Conservation (phyloP, 2,113 vertebrate species). For the Australoheros scitulus region DNA sequence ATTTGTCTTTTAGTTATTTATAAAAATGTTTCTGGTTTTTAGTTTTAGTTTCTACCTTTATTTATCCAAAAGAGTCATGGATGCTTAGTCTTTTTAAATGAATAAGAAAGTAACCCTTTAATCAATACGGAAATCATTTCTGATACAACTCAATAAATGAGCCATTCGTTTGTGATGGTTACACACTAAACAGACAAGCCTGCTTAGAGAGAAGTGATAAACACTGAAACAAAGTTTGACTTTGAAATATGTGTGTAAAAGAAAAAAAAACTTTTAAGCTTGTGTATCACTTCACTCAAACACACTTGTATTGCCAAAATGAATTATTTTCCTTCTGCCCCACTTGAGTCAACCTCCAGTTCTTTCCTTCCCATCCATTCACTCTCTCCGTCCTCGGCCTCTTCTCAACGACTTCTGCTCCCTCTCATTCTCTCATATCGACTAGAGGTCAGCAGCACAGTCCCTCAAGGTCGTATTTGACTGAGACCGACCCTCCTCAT, state of each 20-base stretch:
- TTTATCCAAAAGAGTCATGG: background rate
- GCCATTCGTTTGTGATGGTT: background rate
- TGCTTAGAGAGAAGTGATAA: background rate
- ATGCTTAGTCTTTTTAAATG: background rate
- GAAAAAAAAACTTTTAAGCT: background rate
- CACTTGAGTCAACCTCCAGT: background rate
- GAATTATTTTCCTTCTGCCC: background rate
- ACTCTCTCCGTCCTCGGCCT: background rate
- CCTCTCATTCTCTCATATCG: slow-evolving; percentile 6
- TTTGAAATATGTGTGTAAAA: background rate
- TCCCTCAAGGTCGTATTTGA: slow-evolving; percentile 69
- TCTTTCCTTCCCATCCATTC: background rate
- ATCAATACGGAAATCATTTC: background rate
- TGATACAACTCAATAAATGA: background rate
- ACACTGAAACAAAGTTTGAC: background rate
- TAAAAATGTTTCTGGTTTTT: background rate
- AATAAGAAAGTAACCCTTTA: background rate
- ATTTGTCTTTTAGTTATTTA: slow-evolving; percentile 9
- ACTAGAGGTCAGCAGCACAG: slow-evolving; percentile 56
- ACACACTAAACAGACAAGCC: background rate
- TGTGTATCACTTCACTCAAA: background rate
- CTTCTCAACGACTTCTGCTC: background rate
- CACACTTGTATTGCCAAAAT: background rate
- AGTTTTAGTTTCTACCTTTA: background rate
- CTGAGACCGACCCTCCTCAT: slow-evolving; percentile 48